These are phyloP conservation scores for Xenopus petersii DNA, from an alignment of 2,797 vertebrate species.

Conservation along the genomic window DNA sequence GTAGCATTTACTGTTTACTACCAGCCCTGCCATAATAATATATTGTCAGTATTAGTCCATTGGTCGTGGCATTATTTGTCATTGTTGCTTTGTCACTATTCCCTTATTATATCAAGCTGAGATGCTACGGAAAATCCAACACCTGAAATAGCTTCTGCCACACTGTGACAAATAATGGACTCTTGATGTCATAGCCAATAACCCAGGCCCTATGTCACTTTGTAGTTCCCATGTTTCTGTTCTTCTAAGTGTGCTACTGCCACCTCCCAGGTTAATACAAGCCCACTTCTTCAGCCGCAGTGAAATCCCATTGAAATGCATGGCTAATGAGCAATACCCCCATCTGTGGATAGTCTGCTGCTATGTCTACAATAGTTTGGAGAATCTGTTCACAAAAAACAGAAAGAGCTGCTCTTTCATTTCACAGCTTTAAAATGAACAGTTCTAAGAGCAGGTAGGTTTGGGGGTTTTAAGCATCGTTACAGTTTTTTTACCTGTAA, in stretches of 20 bases:
- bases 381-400: no score
- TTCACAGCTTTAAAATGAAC: no score
- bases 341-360: no score
- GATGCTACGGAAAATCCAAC: not conserved
- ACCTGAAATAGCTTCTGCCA: constrained; percentile 18
- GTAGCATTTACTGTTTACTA: constrained; percentile 8
- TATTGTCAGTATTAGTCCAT: not conserved
- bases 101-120: not conserved
- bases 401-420: no score
- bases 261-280: not conserved
- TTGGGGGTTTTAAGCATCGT: no score
- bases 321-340: not conserved
- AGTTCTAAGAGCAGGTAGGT: no score
- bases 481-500: no score
- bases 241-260: not conserved
- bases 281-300: not conserved
- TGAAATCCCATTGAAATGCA: not conserved
- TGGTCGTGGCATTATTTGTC: constrained; percentile 20
- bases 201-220: not conserved
- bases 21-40: constrained; percentile 1
- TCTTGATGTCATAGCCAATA: constrained; percentile 30
- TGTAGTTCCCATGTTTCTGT: not conserved
- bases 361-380: no score
- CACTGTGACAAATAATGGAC: constrained; percentile 14
- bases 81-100: constrained; percentile 11